A percentile compares a stretch with the other conserved stretches of the same genome.
These are phyloP conservation scores for Leptodirus hochenwartii DNA, from an alignment of 2,888 invertebrate genomes.

Conservation along the genomic window DNA sequence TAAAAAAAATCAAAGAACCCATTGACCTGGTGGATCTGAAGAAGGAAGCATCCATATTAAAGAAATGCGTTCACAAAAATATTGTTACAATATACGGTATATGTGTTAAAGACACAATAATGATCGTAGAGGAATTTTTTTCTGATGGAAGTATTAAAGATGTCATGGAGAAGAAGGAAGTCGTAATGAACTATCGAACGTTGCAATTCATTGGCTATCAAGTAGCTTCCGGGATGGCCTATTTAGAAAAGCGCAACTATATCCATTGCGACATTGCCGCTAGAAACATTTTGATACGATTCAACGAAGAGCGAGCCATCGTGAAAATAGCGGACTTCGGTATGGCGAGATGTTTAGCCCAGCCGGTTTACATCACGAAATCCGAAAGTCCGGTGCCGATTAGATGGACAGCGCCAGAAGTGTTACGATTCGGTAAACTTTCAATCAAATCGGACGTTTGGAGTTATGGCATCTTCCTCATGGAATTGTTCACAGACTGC, in stretches of 20 bases:
- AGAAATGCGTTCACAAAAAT: slow-evolving; percentile 7
- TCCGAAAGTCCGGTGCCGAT: slow-evolving; percentile 1
- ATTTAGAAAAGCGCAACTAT: slow-evolving; percentile 5
- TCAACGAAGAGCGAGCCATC: neutral
- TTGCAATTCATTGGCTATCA: slow-evolving; percentile 1
- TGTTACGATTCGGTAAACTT: slow-evolving; percentile 1
- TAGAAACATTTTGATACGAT: slow-evolving; percentile 7
- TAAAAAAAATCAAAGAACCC: slow-evolving; percentile 5
- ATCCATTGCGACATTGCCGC: slow-evolving; percentile 9
- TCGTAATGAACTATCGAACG: slow-evolving; percentile 4
- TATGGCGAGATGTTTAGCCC: slow-evolving; percentile 3
- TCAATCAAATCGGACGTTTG: slow-evolving; percentile 9
- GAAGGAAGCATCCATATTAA: slow-evolving; percentile 7
- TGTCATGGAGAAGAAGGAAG: too few relatives aligned
- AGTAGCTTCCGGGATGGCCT: slow-evolving; percentile 7
- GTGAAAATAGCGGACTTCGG: slow-evolving; percentile 10
- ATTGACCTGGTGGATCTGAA: neutral
- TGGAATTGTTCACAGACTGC: slow-evolving; percentile 8
- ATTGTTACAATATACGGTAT: slow-evolving; percentile 9
- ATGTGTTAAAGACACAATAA: slow-evolving; percentile 1
- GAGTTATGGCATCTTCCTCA: slow-evolving; percentile 8
- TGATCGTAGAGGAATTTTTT: too few relatives aligned
- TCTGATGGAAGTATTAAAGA: too few relatives aligned
- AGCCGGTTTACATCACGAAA: neutral
- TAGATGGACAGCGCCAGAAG: slow-evolving; percentile 7